Evolutionary conservation across 2,113 vertebrate species (phyloP).

Genomic region (Sebastes schlegelii): DNA sequence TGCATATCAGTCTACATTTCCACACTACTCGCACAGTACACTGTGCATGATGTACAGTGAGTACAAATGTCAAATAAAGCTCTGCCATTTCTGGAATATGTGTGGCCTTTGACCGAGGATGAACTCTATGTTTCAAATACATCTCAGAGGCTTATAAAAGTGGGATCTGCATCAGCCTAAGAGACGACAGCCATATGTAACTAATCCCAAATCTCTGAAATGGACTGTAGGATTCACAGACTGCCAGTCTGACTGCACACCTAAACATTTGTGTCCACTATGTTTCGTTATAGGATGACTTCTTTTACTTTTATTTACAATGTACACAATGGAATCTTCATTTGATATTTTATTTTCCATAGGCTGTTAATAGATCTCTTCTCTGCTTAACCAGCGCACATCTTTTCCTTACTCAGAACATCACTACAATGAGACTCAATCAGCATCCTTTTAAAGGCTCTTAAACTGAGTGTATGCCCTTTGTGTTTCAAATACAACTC

Average conservation of each 20-base stretch:
- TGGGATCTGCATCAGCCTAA: conserved; percentile 29
- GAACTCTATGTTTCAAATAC: conserved; percentile 55
- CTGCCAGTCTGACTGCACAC: background rate
- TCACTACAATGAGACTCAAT: background rate
- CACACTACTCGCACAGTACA: background rate
- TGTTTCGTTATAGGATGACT: background rate
- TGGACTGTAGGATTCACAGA: background rate
- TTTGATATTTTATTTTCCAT: background rate
- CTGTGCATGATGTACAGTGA: background rate
- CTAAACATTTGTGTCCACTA: background rate
- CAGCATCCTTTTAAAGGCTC: conserved; percentile 17
- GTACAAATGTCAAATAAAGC: conserved; percentile 11
- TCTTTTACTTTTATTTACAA: background rate
- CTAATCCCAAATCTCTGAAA: conserved; percentile 45
- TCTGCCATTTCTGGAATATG: conserved; percentile 8
- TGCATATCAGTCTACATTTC: background rate
- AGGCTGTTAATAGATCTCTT: background rate
- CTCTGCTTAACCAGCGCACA: background rate
- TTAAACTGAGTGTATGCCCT: conserved; percentile 18
- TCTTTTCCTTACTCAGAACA: background rate
- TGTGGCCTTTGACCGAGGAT: conserved; percentile 35
- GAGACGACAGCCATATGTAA: conserved; percentile 22
- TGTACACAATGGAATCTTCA: background rate
- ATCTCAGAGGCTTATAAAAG: conserved; percentile 53
- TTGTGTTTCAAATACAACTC: conserved; percentile 27